Evolutionary conservation across 2,888 invertebrate genomes (phyloP).

Genomic region (Agrotis exclamationis): DNA sequence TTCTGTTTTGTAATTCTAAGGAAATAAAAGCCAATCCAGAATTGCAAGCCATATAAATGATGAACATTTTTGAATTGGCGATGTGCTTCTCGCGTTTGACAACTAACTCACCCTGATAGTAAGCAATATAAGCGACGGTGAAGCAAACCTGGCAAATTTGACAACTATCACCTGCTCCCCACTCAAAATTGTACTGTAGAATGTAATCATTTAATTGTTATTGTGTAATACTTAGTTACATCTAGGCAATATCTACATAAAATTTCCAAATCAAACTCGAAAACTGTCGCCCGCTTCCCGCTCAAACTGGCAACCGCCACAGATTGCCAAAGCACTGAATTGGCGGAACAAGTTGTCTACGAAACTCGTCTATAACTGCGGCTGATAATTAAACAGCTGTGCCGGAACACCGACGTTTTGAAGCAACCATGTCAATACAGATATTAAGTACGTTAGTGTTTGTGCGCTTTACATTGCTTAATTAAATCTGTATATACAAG

Average conservation of each 20-base stretch:
- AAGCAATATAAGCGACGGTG: too few relatives aligned
- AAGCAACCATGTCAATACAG: constrained; percentile 64
- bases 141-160: too few relatives aligned
- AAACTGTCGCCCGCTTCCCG: constrained; percentile 36
- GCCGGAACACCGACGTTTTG: constrained; percentile 74
- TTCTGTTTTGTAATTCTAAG: too few relatives aligned
- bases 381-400: constrained; percentile 88
- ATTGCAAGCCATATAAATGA: too few relatives aligned
- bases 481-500: constrained; percentile 60
- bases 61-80: too few relatives aligned
- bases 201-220: too few relatives aligned
- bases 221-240: too few relatives aligned
- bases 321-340: constrained; percentile 61
- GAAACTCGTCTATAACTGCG: constrained; percentile 81
- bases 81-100: too few relatives aligned
- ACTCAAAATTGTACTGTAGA: too few relatives aligned
- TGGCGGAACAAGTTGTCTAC: constrained; percentile 81
- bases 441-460: constrained; percentile 66
- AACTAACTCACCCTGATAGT: too few relatives aligned
- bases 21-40: too few relatives aligned
- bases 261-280: background rate
- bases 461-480: constrained; percentile 60
- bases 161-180: too few relatives aligned
- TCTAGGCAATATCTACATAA: background rate
- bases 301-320: constrained; percentile 57